Evolutionary conservation across 2,113 vertebrate genomes (phyloP).

Genomic region (Gymnocephalus cernua): DNA sequence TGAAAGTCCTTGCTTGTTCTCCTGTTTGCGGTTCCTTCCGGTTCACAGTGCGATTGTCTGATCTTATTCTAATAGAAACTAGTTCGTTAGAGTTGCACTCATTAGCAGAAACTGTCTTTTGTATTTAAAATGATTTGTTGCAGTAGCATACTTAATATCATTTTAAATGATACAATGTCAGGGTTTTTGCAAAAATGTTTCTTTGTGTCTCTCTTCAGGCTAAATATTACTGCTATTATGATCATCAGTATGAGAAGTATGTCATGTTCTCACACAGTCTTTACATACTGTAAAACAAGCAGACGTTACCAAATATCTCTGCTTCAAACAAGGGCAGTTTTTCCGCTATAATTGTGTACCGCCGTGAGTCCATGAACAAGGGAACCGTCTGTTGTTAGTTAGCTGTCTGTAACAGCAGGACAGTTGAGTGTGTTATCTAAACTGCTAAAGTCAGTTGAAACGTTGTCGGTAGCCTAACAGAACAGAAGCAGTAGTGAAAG

Average conservation of each 20-base stretch:
- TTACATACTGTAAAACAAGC: conserved; percentile 29
- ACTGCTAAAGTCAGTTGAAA: too few species aligned
- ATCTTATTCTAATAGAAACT: neutral
- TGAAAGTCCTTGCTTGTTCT: neutral
- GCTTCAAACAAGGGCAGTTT: conserved; percentile 8
- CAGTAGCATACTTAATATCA: conserved; percentile 38
- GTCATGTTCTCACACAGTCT: conserved; percentile 22
- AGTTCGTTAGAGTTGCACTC: conserved; percentile 20
- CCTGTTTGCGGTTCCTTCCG: neutral
- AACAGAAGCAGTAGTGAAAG: too few species aligned
- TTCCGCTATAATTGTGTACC: too few species aligned
- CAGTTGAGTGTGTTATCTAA: too few species aligned
- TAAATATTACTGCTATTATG: conserved; percentile 36
- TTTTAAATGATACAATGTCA: conserved; percentile 44
- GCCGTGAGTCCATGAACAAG: too few species aligned
- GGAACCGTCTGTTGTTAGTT: too few species aligned
- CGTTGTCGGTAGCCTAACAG: too few species aligned
- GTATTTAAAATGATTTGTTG: conserved; percentile 33
- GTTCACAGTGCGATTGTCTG: conserved; percentile 35
- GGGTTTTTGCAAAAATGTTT: conserved; percentile 3
- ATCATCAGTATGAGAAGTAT: conserved; percentile 7
- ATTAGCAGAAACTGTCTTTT: conserved; percentile 43
- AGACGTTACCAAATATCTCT: conserved; percentile 12
- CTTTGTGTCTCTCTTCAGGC: neutral
- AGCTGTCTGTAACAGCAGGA: too few species aligned